Evolutionary conservation across 2,113 vertebrate species (phyloP), one percentile per base, ranked within the genome.

Genomic region (Campylomormyrus numenius): DNA sequence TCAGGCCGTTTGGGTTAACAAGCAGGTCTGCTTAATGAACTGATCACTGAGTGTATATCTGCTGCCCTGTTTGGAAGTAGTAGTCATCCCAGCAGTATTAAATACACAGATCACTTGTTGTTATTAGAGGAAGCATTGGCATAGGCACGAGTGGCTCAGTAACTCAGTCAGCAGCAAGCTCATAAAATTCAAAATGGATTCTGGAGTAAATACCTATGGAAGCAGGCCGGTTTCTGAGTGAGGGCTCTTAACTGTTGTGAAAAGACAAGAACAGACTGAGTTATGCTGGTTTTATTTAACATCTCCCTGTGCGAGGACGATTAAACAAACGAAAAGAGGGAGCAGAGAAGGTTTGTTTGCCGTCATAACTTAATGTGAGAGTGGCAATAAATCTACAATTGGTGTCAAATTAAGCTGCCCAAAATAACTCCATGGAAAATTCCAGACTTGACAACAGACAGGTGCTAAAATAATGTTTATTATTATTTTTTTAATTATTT

Each of bases 401-500:
- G 24, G 24, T 66, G 58, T 39, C 70, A 77, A 77, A 77, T 35
- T 39, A 77, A 39, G 70, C 31, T 39, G 31, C 27, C 31, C 70
- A 0, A 31, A 31, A 17, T 77, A 77, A 31, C 27, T 77, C 31
- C 35, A 74, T 31, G 27, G 3, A 74, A 74, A 74, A 74, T 35
- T 35, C 11, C 10, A 80, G 13, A 45, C 50, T 46, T 58, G 35
- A 85, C 49, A 17, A 15, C 17, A 53, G 53, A 84, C 10, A 85
- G 89, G 89, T 89, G 89, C 52, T 89, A 62, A 53, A 56, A 39
- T 84, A 11, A 13, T 49, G 31, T 88, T 74, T 56, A 42, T 46
- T 70, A 35, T 77, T 31, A 13, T 46, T 70, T 21, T 74, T 49
- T 21, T 1, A 46, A 49, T 56, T 21, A 24, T 46, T 85, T 27